phyloP scores from a whole-genome alignment of 2,888 invertebrate genomes.

The Ormyrus labotus region DNA sequence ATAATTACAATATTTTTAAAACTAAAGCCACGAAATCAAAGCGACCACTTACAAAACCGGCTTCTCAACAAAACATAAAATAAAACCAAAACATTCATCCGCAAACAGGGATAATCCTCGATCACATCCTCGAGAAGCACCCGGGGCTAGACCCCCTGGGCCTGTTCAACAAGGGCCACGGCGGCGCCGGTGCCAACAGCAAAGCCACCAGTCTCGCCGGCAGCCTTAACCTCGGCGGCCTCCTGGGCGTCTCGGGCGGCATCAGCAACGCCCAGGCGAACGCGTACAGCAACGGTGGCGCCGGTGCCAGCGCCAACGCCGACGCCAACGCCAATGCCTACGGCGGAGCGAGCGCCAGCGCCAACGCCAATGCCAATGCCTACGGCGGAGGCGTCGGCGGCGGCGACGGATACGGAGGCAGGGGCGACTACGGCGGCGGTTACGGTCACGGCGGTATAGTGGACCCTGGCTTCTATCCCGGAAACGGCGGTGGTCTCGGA shows the following conservation, averaged over 20 bases:
- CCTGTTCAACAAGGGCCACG: constrained; percentile 59
- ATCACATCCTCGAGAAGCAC: constrained; percentile 50
- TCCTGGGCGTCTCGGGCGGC: constrained; percentile 63
- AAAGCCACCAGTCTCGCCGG: constrained; percentile 61
- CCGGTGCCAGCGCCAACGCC: constrained; percentile 50
- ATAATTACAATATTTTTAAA: no score
- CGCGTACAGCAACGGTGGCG: constrained; percentile 56
- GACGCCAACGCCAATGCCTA: constrained; percentile 8
- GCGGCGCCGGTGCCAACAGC: constrained; percentile 55
- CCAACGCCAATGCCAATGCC: background rate
- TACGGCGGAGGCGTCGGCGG: constrained; percentile 2
- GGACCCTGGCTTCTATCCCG: background rate
- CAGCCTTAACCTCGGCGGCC: constrained; percentile 64
- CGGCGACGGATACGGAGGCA: background rate
- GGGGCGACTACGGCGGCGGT: constrained; percentile 10
- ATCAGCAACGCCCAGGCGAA: constrained; percentile 62
- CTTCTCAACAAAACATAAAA: no score
- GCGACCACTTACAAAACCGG: no score
- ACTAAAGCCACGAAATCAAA: no score
- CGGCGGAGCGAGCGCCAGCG: background rate
- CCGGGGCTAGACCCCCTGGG: constrained; percentile 67
- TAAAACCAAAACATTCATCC: no score
- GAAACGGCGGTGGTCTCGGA: background rate
- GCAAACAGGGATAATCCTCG: constrained; percentile 31
- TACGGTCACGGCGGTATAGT: background rate